Conservation (phyloP, 1,140 invertebrate genomes). For the Thaumatotibia leucotreta region DNA sequence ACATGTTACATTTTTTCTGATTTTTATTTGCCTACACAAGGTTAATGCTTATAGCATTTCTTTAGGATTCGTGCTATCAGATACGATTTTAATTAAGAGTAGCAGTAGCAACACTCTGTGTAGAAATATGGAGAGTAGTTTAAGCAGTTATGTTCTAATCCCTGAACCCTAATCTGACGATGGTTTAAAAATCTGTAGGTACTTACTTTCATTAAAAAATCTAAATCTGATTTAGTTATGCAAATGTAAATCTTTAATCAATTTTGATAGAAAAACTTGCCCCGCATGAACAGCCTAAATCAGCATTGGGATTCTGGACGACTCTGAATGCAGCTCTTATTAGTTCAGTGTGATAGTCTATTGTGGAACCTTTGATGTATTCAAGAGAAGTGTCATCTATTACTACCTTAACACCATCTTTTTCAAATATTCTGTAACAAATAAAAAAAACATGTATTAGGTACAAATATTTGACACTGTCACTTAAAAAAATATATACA, state of each 20-base stretch:
- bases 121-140: too few relatives aligned
- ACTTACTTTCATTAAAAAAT: slow-evolving; percentile 73
- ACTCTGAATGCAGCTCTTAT: slow-evolving; percentile 97
- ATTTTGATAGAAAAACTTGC: slow-evolving; percentile 96
- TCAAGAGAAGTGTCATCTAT: slow-evolving; percentile 93
- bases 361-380: slow-evolving; percentile 91
- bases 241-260: slow-evolving; percentile 62
- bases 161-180: too few relatives aligned
- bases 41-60: too few relatives aligned
- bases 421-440: slow-evolving; percentile 87
- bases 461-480: too few relatives aligned
- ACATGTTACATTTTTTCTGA: too few relatives aligned
- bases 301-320: slow-evolving; percentile 96
- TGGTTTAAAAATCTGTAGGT: too few relatives aligned
- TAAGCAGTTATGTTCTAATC: too few relatives aligned
- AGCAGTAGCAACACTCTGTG: too few relatives aligned
- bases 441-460: slow-evolving; percentile 91
- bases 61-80: too few relatives aligned
- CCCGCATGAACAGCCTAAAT: slow-evolving; percentile 98
- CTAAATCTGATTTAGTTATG: slow-evolving; percentile 81
- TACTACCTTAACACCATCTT: slow-evolving; percentile 91
- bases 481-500: too few relatives aligned
- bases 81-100: too few relatives aligned
- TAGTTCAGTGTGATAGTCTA: slow-evolving; percentile 97
- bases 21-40: too few relatives aligned